Percentiles rank a stretch among this genome's conserved stretches.
Evolutionary conservation across 35 echinoderm and acorn worm genomes (phyloP).

Genomic region (Diadema setosum): DNA sequence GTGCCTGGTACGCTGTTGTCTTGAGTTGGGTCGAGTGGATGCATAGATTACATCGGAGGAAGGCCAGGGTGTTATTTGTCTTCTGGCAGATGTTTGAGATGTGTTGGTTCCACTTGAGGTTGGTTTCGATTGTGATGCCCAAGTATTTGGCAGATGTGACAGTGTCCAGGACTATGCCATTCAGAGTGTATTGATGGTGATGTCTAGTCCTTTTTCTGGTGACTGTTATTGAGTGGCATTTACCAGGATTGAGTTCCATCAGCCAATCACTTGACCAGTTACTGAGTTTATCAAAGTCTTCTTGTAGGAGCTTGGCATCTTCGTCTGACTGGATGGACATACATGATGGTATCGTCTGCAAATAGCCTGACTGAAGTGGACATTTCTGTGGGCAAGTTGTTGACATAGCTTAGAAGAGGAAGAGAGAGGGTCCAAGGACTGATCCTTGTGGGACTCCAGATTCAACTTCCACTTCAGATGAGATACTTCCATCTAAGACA

Average conservation of each 20-base stretch:
- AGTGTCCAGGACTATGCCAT: not conserved
- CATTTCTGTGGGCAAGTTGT: no score
- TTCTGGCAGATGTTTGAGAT: not conserved
- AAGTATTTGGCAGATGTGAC: not conserved
- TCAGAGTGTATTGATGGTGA: not conserved
- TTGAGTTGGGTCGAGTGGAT: not conserved
- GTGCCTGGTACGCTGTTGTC: not conserved
- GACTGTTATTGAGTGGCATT: not conserved
- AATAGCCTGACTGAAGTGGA: no score
- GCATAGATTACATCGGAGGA: not conserved
- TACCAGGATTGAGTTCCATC: not conserved
- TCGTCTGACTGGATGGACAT: no score
- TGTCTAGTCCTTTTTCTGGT: not conserved
- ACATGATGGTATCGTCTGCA: no score
- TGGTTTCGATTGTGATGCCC: not conserved
- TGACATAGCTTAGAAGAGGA: no score
- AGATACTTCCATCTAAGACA: no score
- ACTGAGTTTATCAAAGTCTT: not conserved
- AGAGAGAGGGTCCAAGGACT: no score
- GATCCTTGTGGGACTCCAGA: no score
- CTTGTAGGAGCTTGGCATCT: not conserved
- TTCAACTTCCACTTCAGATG: no score
- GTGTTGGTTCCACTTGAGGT: not conserved
- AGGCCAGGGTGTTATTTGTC: not conserved
- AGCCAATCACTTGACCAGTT: not conserved